A percentile compares a stretch with the other conserved stretches of the same genome.
phyloP scores from a whole-genome alignment of 2,797 vertebrate species.

The Hozukius guyotensis region DNA sequence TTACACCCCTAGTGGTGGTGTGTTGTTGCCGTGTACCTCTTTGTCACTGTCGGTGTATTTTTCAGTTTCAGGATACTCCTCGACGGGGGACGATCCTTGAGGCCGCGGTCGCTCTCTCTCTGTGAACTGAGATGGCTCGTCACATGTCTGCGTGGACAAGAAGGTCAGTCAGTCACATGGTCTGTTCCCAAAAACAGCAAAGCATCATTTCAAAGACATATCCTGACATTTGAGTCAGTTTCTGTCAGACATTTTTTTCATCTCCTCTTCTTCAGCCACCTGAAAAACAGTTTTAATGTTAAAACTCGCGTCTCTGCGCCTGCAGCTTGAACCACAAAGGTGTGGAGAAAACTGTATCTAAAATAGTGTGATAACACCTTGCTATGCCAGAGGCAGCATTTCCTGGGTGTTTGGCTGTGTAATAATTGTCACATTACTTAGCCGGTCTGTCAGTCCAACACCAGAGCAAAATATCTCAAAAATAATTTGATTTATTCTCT shows the following conservation, averaged over 20 bases:
- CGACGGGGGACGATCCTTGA: slow-evolving; percentile 96
- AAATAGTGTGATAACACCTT: slow-evolving; percentile 33
- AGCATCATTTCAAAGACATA: neutral
- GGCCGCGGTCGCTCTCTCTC: slow-evolving; percentile 92
- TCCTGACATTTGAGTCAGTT: neutral
- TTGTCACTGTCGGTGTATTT: slow-evolving; percentile 78
- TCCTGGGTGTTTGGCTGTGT: slow-evolving; percentile 3
- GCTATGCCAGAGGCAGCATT: slow-evolving; percentile 24
- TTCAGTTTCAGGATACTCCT: slow-evolving; percentile 87
- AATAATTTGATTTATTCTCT: neutral
- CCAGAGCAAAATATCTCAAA: neutral
- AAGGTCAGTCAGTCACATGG: slow-evolving; percentile 19
- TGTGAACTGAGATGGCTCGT: slow-evolving; percentile 82
- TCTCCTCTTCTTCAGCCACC: neutral
- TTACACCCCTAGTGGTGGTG: neutral
- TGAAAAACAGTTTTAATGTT: neutral
- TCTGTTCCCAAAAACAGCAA: neutral
- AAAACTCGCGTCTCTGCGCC: neutral
- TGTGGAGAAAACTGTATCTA: slow-evolving; percentile 17
- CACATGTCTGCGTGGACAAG: slow-evolving; percentile 82
- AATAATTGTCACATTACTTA: slow-evolving; percentile 22
- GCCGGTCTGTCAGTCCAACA: neutral
- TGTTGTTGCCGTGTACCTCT: slow-evolving; percentile 77
- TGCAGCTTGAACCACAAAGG: neutral
- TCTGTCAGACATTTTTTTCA: neutral